Evolutionary conservation across 2,888 invertebrate genomes (phyloP), one percentile per base, ranked within the genome.

Genomic region (Archaeoteleia sp.): DNA sequence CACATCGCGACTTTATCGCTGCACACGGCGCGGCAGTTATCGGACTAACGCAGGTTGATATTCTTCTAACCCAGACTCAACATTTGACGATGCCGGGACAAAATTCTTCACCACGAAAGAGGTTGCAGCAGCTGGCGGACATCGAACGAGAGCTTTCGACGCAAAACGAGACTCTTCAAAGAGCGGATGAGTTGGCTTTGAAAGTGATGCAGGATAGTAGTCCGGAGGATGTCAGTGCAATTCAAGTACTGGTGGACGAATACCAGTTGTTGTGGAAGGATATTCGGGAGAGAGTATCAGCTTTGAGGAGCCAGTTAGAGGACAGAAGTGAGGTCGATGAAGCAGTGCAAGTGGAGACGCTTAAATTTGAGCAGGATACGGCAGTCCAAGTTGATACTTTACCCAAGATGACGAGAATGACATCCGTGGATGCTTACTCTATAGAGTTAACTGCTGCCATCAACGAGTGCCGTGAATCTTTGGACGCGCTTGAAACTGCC

Each of bases 341-440:
- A 78, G 86, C 88, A 34, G 87, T 89, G 0, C 89, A 94, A 86
- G 93, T 93, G 6, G 91, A 94, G 68, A 93, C 93, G 0, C 86
- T 92, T 4, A 91, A 88, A 82, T 91, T 92, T 84, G 94, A 93
- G 78, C 90, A 90, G 9, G 94, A 95, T 76, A 90, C 90, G 0
- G 90, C 92, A 0, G 91, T 93, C 2, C 95, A 95, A 87, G 95
- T 95, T 1, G 91, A 95, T 79, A 95, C 95, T 0, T 84, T 95
- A 30, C 89, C 89, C 0, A 87, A 87, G 34, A 78, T 90, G 37
- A 86, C 88, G 37, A 86, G 88, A 12, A 90, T 91, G 86, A 94
- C 94, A 32, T 91, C 94, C 2, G 92, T 93, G 82, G 95, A 95
- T 79, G 95, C 94, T 0, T 95, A 95, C 79, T 86, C 91, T 51